A percentile compares a stretch with the other conserved stretches of the same genome.
phyloP scores from a whole-genome alignment of 2,888 invertebrate species.

The Apodemia duryi region DNA sequence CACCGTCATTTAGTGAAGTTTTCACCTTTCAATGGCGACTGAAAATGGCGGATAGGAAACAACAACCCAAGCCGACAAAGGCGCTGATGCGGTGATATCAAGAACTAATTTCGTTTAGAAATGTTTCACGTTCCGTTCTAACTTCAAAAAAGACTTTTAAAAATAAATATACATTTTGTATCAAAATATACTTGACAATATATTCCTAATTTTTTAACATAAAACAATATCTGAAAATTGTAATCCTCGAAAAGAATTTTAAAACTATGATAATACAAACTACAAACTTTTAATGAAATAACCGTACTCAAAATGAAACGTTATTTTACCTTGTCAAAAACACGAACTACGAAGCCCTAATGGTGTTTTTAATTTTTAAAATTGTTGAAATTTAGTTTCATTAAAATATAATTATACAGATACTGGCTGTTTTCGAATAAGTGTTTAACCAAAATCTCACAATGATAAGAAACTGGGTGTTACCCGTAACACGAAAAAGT shows the following conservation, averaged over 20 bases:
- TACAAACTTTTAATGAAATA: no score
- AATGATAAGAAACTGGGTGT: conserved; percentile 44
- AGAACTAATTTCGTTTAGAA: conserved; percentile 61
- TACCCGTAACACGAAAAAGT: conserved; percentile 41
- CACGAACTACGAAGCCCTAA: background rate
- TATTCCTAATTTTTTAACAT: no score
- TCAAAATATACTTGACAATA: background rate
- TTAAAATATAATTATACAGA: background rate
- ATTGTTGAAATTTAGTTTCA: background rate
- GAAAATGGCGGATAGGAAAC: conserved; percentile 94
- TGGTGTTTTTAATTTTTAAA: background rate
- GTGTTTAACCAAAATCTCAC: conserved; percentile 3
- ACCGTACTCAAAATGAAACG: background rate
- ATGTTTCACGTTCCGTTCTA: conserved; percentile 46
- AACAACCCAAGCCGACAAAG: conserved; percentile 87
- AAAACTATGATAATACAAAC: background rate
- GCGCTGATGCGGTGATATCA: conserved; percentile 73
- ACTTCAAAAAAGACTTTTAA: background rate
- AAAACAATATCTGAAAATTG: background rate
- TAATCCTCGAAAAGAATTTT: no score
- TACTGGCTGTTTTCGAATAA: background rate
- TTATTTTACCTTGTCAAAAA: background rate
- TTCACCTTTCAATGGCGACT: conserved; percentile 95
- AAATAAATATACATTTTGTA: background rate
- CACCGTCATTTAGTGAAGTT: conserved; percentile 86